phyloP scores from a whole-genome alignment of 2,113 vertebrate genomes.

The Brienomyrus brachyistius region DNA sequence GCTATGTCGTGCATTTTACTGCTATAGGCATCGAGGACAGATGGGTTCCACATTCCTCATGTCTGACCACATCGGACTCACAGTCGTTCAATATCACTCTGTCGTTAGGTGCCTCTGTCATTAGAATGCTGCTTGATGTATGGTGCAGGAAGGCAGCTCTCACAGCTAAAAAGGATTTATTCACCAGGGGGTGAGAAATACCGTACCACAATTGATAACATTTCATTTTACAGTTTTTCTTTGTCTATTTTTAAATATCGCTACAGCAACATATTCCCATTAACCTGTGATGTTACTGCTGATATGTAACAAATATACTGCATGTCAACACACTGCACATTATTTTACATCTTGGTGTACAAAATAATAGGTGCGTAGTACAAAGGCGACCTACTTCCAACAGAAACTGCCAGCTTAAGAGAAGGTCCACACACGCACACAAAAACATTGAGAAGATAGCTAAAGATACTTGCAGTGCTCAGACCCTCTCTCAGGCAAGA shows the following conservation, averaged over 20 bases:
- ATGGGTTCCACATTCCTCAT: slow-evolving; percentile 7
- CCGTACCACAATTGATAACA: not conserved
- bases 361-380: not conserved
- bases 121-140: not conserved
- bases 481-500: not conserved
- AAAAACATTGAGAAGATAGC: not conserved
- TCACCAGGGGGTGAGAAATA: not conserved
- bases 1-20: not conserved
- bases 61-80: not conserved
- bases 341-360: not conserved
- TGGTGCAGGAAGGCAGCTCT: not conserved
- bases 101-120: not conserved
- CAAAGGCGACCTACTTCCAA: not conserved
- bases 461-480: not conserved
- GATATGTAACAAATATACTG: not conserved
- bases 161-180: not conserved
- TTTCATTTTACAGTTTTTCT: not conserved
- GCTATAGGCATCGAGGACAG: not conserved
- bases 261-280: not conserved
- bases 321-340: not conserved
- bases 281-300: not conserved
- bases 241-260: not conserved
- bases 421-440: not conserved
- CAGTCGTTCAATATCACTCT: not conserved
- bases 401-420: not conserved